Percentiles rank a stretch among this genome's conserved stretches.
These are phyloP conservation scores for Noctuana brunneofusca DNA, from an alignment of 2,888 invertebrate genomes.

Conservation along the genomic window DNA sequence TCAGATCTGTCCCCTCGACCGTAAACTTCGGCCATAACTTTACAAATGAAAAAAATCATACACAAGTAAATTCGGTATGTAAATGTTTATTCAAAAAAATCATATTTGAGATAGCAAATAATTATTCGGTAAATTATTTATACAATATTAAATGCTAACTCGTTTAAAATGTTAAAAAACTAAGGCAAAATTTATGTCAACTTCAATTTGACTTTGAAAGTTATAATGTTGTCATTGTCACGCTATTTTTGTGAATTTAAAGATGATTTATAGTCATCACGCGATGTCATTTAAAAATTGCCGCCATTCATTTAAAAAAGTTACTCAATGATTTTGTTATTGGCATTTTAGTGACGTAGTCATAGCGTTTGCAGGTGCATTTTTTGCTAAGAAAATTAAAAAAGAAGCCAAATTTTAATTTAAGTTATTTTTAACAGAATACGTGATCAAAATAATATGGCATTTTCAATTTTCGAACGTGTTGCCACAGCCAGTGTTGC, in stretches of 20 bases:
- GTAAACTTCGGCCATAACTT: no score
- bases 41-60: neutral
- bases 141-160: conserved; percentile 63
- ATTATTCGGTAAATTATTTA: conserved; percentile 76
- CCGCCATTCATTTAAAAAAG: neutral
- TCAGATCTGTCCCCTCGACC: no score
- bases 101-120: conserved; percentile 82
- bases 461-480: neutral
- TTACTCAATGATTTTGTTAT: neutral
- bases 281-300: conserved; percentile 13
- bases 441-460: neutral
- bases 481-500: neutral
- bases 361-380: neutral
- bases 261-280: no score
- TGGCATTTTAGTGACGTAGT: neutral
- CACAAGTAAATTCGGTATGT: conserved; percentile 56
- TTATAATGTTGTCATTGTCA: conserved; percentile 8
- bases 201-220: neutral
- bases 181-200: conserved; percentile 9
- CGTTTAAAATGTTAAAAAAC: neutral
- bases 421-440: neutral
- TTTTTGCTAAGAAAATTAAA: neutral
- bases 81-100: conserved; percentile 80
- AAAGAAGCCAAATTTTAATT: conserved; percentile 1
- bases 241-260: conserved; percentile 23